These are phyloP conservation scores for Chloroclystis v-ata DNA, from an alignment of 2,888 invertebrate species.

Conservation along the genomic window DNA sequence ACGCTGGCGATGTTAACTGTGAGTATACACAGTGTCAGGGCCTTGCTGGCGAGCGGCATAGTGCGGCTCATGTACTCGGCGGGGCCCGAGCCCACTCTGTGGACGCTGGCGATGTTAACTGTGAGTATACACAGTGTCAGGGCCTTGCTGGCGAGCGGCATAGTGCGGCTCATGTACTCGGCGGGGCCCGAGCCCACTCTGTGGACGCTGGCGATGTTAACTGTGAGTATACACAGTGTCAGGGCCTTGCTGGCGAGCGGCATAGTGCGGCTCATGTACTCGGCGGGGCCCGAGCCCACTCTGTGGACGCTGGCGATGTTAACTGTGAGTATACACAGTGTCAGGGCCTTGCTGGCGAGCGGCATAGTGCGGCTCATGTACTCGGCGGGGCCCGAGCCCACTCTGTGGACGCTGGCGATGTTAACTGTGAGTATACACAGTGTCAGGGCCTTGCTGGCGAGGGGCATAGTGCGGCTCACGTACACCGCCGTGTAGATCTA, in stretches of 20 bases:
- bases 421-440: conserved; percentile 85
- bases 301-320: conserved; percentile 90
- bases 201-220: conserved; percentile 89
- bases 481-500: conserved; percentile 93
- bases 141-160: conserved; percentile 87
- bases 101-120: conserved; percentile 90
- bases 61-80: conserved; percentile 92
- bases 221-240: conserved; percentile 81
- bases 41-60: conserved; percentile 88
- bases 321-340: conserved; percentile 81
- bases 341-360: conserved; percentile 86
- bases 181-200: conserved; percentile 95
- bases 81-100: conserved; percentile 94
- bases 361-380: conserved; percentile 93
- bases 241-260: conserved; percentile 87
- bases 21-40: conserved; percentile 77
- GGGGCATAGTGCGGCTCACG: conserved; percentile 91
- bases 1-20: conserved; percentile 92
- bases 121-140: conserved; percentile 81
- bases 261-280: conserved; percentile 92
- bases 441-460: conserved; percentile 87
- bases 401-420: conserved; percentile 90
- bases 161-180: conserved; percentile 92
- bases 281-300: conserved; percentile 94
- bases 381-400: conserved; percentile 93